A percentile compares a stretch with the other conserved stretches of the same genome.
phyloP scores from a whole-genome alignment of 2,113 vertebrate genomes.

The Pica pica region DNA sequence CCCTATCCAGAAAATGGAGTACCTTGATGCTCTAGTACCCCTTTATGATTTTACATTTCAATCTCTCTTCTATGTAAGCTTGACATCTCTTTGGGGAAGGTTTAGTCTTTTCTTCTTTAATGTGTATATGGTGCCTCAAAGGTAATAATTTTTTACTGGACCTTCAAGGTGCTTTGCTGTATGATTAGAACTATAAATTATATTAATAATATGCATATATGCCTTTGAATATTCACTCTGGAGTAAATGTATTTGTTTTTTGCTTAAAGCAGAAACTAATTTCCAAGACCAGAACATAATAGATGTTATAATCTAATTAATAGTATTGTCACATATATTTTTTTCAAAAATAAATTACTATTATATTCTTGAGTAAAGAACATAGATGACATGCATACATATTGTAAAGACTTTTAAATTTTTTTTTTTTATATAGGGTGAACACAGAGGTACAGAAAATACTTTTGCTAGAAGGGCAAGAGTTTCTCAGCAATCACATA shows the following conservation, averaged over 20 bases:
- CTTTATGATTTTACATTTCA: not conserved
- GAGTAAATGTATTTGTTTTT: not conserved
- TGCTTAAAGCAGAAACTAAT: not conserved
- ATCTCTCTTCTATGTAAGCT: not conserved
- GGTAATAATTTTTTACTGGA: not conserved
- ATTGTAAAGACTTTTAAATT: not conserved
- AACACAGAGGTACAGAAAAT: not conserved
- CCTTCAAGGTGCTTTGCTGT: not conserved
- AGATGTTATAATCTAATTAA: slow-evolving; percentile 31
- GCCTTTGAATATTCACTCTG: not conserved
- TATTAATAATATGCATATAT: not conserved
- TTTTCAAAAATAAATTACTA: slow-evolving; percentile 21
- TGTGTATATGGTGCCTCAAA: not conserved
- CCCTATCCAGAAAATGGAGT: not conserved
- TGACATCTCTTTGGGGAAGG: not conserved
- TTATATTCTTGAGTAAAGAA: not conserved
- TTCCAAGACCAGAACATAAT: not conserved
- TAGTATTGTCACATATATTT: not conserved
- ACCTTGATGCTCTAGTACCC: not conserved
- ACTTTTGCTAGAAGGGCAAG: not conserved
- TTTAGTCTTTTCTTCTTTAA: not conserved
- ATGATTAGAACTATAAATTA: not conserved
- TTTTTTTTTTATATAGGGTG: not conserved
- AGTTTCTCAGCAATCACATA: not conserved
- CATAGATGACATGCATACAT: slow-evolving; percentile 1